Evolutionary conservation across 2,888 invertebrate genomes (phyloP).

Genomic region (Phengaris arion): DNA sequence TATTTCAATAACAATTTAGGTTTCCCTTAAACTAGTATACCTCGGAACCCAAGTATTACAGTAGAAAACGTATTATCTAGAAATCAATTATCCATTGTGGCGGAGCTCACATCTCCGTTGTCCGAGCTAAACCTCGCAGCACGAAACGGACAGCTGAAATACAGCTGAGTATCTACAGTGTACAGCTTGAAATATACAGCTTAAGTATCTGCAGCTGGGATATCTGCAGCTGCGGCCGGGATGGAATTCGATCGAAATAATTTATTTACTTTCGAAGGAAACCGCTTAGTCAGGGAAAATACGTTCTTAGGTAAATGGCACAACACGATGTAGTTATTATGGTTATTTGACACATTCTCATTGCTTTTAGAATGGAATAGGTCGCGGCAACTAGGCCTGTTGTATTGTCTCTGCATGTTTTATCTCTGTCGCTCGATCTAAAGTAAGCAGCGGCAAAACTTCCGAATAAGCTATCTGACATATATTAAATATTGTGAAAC

Average conservation of each 20-base stretch:
- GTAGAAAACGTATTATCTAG: background rate
- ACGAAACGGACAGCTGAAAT: slow-evolving; percentile 8
- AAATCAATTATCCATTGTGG: slow-evolving; percentile 16
- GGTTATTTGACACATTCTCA: background rate
- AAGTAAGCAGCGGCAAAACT: too few relatives aligned
- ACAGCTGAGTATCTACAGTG: background rate
- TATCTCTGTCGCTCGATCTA: too few relatives aligned
- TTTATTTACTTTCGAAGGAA: background rate
- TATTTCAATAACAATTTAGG: too few relatives aligned
- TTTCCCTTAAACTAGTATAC: too few relatives aligned
- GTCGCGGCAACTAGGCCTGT: too few relatives aligned
- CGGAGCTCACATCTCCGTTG: background rate
- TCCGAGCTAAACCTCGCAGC: slow-evolving; percentile 1
- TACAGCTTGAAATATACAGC: slow-evolving; percentile 17
- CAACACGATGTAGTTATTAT: background rate
- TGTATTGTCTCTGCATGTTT: too few relatives aligned
- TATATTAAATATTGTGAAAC: too few relatives aligned
- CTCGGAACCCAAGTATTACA: background rate
- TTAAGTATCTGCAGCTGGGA: slow-evolving; percentile 10
- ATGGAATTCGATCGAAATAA: slow-evolving; percentile 6
- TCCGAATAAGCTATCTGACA: too few relatives aligned
- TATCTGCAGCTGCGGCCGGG: slow-evolving; percentile 1
- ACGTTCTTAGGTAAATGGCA: background rate
- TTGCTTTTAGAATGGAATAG: too few relatives aligned
- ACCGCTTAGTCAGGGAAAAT: background rate